Conservation (phyloP, 1,140 invertebrate genomes). For the Paralvinella palmiformis region DNA sequence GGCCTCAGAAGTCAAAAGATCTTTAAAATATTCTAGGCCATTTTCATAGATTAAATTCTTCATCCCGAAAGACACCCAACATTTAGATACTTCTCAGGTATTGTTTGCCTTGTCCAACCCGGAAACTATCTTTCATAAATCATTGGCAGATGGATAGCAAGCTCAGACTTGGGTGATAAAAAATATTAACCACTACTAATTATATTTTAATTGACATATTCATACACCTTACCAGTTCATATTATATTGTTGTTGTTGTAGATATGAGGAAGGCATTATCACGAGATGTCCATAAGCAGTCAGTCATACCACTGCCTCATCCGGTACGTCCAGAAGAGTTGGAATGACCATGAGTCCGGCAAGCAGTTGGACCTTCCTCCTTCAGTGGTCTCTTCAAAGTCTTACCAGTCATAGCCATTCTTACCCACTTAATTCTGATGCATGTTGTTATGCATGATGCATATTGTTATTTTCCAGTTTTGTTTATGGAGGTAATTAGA, state of each 20-base stretch:
- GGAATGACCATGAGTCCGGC: slow-evolving; percentile 60
- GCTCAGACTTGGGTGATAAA: not conserved
- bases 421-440: too few species aligned
- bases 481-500: too few species aligned
- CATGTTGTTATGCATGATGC: too few species aligned
- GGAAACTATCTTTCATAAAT: not conserved
- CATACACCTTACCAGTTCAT: slow-evolving; percentile 22
- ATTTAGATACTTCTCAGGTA: not conserved
- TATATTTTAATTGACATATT: slow-evolving; percentile 14
- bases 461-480: too few species aligned
- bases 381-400: too few species aligned
- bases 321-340: slow-evolving; percentile 93
- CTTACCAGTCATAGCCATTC: too few species aligned
- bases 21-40: too few species aligned
- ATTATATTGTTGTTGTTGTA: slow-evolving; percentile 53
- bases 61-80: too few species aligned
- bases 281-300: slow-evolving; percentile 85
- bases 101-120: not conserved
- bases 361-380: too few species aligned
- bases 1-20: too few species aligned
- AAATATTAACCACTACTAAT: not conserved
- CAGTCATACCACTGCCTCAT: slow-evolving; percentile 85
- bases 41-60: too few species aligned
- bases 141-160: not conserved
- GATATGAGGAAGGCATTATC: slow-evolving; percentile 98